Evolutionary conservation across 2,888 invertebrate species (phyloP).

Genomic region (Mesorhabditis spiculigera): DNA sequence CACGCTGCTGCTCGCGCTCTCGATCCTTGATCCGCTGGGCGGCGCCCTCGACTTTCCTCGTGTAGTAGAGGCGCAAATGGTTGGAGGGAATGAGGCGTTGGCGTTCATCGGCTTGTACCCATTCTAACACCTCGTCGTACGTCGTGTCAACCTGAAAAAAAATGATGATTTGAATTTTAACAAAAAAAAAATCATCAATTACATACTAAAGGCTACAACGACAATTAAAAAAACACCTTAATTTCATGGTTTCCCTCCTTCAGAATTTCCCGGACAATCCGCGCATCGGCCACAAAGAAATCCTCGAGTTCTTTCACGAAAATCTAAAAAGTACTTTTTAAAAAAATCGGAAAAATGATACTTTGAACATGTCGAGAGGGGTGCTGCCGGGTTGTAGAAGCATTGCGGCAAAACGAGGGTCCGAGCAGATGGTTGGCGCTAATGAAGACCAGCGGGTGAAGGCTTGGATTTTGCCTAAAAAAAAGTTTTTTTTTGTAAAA

Average conservation of each 20-base stretch:
- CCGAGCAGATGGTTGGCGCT: slow-evolving; percentile 89
- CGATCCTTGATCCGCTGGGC: slow-evolving; percentile 79
- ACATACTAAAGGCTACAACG: slow-evolving; percentile 66
- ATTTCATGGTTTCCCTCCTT: slow-evolving; percentile 62
- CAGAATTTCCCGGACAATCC: slow-evolving; percentile 91
- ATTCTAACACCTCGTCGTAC: slow-evolving; percentile 92
- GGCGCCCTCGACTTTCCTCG: slow-evolving; percentile 69
- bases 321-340: slow-evolving; percentile 67
- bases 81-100: slow-evolving; percentile 92
- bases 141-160: slow-evolving; percentile 76
- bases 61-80: slow-evolving; percentile 93
- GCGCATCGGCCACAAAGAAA: slow-evolving; percentile 94
- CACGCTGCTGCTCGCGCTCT: slow-evolving; percentile 75
- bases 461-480: slow-evolving; percentile 83
- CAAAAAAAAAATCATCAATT: too few relatives aligned
- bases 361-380: slow-evolving; percentile 89
- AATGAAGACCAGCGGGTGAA: slow-evolving; percentile 98
- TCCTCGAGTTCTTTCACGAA: slow-evolving; percentile 97
- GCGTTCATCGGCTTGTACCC: slow-evolving; percentile 88
- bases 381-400: slow-evolving; percentile 83
- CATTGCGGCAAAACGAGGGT: slow-evolving; percentile 84
- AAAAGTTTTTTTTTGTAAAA: too few relatives aligned
- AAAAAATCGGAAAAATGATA: too few relatives aligned
- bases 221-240: slow-evolving; percentile 6
- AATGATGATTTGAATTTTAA: too few relatives aligned